Evolutionary conservation across 2,888 invertebrate genomes (phyloP).

Genomic region (Drosophila nr. medialis): DNA sequence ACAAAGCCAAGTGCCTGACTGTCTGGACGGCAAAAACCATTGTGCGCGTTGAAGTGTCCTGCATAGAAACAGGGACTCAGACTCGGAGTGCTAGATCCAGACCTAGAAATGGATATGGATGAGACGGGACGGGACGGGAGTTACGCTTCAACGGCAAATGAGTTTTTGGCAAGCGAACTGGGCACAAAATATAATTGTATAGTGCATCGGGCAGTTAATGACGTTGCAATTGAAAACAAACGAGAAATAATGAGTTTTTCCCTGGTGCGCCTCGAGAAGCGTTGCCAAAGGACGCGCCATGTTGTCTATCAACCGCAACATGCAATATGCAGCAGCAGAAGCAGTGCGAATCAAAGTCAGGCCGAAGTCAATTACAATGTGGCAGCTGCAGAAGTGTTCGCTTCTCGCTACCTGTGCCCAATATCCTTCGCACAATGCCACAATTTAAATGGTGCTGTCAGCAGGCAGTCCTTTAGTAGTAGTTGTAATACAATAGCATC

Average conservation of each 20-base stretch:
- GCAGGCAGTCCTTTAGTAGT: slow-evolving; percentile 56
- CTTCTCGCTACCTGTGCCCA: slow-evolving; percentile 39
- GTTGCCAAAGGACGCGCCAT: slow-evolving; percentile 59
- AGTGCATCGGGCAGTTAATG: slow-evolving; percentile 70
- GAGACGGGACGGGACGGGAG: slow-evolving; percentile 4
- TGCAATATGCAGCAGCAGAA: slow-evolving; percentile 26
- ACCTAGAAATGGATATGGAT: slow-evolving; percentile 29
- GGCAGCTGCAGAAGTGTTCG: slow-evolving; percentile 53
- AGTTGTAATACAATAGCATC: slow-evolving; percentile 36
- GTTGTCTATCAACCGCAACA: slow-evolving; percentile 76
- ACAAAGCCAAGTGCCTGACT: slow-evolving; percentile 69
- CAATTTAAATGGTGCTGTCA: slow-evolving; percentile 74
- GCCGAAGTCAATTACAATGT: slow-evolving; percentile 63
- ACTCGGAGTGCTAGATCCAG: slow-evolving; percentile 11
- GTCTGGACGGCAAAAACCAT: slow-evolving; percentile 60
- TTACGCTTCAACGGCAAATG: slow-evolving; percentile 58
- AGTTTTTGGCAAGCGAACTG: slow-evolving; percentile 58
- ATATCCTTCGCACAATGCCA: slow-evolving; percentile 58
- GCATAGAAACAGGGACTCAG: slow-evolving; percentile 24
- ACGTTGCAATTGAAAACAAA: slow-evolving; percentile 78
- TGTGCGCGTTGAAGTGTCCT: slow-evolving; percentile 66
- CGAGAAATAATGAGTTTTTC: slow-evolving; percentile 75
- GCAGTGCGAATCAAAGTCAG: slow-evolving; percentile 55
- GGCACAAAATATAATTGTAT: slow-evolving; percentile 47
- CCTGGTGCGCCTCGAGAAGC: slow-evolving; percentile 30